phyloP scores from a whole-genome alignment of 2,113 vertebrate species.

The Coregonus clupeaformis region DNA sequence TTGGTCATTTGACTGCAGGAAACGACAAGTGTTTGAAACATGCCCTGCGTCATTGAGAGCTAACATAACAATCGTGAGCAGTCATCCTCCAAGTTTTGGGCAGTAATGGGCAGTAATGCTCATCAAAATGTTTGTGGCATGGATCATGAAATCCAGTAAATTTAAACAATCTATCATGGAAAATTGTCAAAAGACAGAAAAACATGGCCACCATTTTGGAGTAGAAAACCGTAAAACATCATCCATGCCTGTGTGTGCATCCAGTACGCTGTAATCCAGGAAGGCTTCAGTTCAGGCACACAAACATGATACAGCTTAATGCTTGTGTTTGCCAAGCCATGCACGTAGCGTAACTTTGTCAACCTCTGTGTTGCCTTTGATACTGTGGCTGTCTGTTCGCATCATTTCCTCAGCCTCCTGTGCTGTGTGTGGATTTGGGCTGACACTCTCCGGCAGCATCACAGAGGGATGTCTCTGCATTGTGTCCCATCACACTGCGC shows the following conservation, averaged over 20 bases:
- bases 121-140: background rate
- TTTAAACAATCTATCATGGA: background rate
- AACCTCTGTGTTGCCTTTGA: background rate
- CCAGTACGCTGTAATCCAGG: background rate
- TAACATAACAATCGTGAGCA: no score
- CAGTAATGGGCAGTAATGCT: background rate
- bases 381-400: background rate
- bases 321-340: background rate
- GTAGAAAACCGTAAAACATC: background rate
- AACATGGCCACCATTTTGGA: background rate
- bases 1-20: no score
- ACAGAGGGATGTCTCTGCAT: constrained; percentile 2
- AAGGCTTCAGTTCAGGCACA: background rate
- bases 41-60: no score
- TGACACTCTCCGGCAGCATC: constrained; percentile 19
- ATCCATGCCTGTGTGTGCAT: background rate
- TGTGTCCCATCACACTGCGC: background rate
- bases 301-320: background rate
- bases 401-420: constrained; percentile 6
- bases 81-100: no score
- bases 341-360: constrained; percentile 4
- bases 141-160: no score
- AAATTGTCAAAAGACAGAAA: background rate
- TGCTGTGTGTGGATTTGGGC: constrained; percentile 1
- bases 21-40: no score